phyloP scores from a whole-genome alignment of 1,140 invertebrate species.

The Zaprionus ornatus region DNA sequence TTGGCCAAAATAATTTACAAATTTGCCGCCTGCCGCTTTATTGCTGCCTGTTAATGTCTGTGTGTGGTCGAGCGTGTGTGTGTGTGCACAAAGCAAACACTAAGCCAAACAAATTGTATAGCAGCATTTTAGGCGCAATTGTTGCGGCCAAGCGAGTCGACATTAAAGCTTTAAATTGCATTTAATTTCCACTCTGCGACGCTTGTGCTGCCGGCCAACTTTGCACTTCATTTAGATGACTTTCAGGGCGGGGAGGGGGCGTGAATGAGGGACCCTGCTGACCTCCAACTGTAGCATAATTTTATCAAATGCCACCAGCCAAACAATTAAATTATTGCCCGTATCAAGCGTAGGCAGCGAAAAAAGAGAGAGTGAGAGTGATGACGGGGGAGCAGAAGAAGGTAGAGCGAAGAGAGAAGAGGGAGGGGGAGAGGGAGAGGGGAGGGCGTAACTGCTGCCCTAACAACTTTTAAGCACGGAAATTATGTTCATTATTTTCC shows the following conservation, averaged over 20 bases:
- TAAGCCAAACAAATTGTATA: constrained; percentile 23
- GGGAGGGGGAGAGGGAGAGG: not conserved
- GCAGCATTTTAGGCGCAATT: constrained; percentile 19
- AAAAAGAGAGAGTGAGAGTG: not conserved
- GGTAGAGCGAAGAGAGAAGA: not conserved
- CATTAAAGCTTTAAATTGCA: constrained; percentile 59
- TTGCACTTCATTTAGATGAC: constrained; percentile 73
- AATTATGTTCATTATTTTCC: constrained; percentile 72
- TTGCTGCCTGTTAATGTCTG: constrained; percentile 27
- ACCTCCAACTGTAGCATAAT: constrained; percentile 12
- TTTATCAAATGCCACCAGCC: constrained; percentile 69
- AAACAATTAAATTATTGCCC: constrained; percentile 72
- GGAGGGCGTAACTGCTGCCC: constrained; percentile 20
- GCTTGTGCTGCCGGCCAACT: constrained; percentile 44
- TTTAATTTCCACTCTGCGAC: constrained; percentile 30
- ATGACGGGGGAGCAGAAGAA: not conserved
- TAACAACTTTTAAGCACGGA: constrained; percentile 59
- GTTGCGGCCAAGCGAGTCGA: not conserved
- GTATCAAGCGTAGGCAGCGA: not conserved
- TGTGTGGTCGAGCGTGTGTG: constrained; percentile 11
- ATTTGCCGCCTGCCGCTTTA: constrained; percentile 25
- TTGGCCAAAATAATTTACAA: constrained; percentile 51
- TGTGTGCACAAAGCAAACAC: constrained; percentile 11
- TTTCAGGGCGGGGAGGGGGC: constrained; percentile 6
- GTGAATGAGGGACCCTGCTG: not conserved